Base-by-base conservation (phyloP, 2,797 vertebrate species). In the Paedocypris micromegethes region DNA sequence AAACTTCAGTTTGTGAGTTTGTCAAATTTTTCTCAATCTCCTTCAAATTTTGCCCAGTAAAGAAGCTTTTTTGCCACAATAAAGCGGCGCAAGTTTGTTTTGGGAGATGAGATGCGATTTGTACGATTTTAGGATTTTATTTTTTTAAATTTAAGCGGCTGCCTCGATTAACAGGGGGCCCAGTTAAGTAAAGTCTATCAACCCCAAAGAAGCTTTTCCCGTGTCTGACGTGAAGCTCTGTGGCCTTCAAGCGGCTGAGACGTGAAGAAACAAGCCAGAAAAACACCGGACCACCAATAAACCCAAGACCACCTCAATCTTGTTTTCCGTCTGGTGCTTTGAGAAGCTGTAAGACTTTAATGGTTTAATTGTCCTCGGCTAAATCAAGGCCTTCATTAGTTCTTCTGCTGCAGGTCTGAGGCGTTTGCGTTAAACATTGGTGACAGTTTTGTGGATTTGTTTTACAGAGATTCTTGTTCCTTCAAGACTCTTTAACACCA, bases 301-400 rank as follows among this genome's bases (percentile, higher is more conserved):
- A 86, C 83, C 77, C 77, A 76, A 84, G 89, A 90, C 89, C 89
- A 90, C 87, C 88, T 86, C 86, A 89, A 88, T 81, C 23, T 23
- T 23, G 85, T 84, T 88, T 89, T 88, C 88, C 83, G 82, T 86
- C 79, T 82, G 77, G 81, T 80, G 83, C 86, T 88, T 85, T 88
- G 86, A 84, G 88, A 87, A 88, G 86, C 87, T 87, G 85, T 88
- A 83, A 83, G 87, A 86, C 85, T 83, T 85, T 89, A 90, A 91
- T 89, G 85, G 86, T 88, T 88, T 89, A 90, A 90, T 90, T 90
- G 87, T 88, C 87, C 78, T 84, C 87, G 88, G 87, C 89, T 89
- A 90, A 90, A 91, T 89, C 85, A 85, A 23, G 23, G 89, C 87
- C 83, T 82, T 84, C 86, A 72, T 91, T 89, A 89, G 90, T 90